Evolutionary conservation across 2,113 vertebrate genomes (phyloP).

Genomic region (Microtus richardsoni): DNA sequence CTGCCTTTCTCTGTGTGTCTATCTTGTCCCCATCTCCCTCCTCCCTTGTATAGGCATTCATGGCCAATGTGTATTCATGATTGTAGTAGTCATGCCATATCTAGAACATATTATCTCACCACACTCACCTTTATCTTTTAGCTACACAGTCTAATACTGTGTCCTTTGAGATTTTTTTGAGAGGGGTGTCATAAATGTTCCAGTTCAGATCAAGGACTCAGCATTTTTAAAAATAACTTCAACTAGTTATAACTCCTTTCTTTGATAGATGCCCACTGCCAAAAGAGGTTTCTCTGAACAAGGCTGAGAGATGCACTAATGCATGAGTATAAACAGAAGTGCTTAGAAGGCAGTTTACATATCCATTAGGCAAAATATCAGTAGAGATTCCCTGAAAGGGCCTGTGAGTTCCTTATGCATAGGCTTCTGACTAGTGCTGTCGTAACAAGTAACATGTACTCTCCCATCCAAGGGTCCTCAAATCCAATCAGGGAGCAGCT

Average conservation of each 20-base stretch:
- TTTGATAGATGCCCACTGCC: not conserved
- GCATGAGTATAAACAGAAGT: too few relatives aligned
- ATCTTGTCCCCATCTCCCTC: not conserved
- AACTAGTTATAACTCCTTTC: not conserved
- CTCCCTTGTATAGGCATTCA: not conserved
- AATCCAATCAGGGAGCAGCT: not conserved
- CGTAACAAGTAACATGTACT: not conserved
- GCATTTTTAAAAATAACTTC: not conserved
- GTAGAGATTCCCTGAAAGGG: too few relatives aligned
- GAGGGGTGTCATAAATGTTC: not conserved
- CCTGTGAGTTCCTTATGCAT: not conserved
- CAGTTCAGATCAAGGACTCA: not conserved
- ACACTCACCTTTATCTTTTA: not conserved
- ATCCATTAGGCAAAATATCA: not conserved
- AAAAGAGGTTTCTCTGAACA: not conserved
- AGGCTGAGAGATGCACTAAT: not conserved
- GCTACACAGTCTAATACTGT: not conserved
- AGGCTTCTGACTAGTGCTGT: not conserved
- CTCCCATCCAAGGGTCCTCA: not conserved
- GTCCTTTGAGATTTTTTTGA: not conserved
- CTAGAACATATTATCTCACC: not conserved
- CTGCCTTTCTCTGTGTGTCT: not conserved
- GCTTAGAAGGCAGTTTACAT: not conserved
- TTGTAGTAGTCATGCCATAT: not conserved
- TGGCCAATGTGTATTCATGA: not conserved